A percentile compares a stretch with the other conserved stretches of the same genome.
Evolutionary conservation across 2,797 vertebrate genomes (phyloP).

Genomic region (Lophius americanus): DNA sequence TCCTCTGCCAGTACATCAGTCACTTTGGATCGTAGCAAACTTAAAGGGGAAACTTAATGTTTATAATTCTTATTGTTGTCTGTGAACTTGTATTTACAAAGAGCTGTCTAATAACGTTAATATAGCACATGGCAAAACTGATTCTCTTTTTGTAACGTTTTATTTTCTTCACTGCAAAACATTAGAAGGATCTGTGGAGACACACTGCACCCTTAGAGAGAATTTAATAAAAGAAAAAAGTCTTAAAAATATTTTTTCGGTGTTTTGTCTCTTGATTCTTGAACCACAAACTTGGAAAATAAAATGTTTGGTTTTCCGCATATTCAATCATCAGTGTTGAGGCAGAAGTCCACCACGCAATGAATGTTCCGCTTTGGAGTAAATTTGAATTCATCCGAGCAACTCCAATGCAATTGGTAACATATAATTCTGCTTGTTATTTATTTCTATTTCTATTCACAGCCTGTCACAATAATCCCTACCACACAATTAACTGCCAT

Average conservation of each 20-base stretch:
- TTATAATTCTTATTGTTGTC: slow-evolving; percentile 61
- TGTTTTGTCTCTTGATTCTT: not conserved
- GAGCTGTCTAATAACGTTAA: slow-evolving; percentile 65
- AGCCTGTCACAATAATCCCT: slow-evolving; percentile 60
- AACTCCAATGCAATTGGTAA: slow-evolving; percentile 5
- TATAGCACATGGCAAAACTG: slow-evolving; percentile 70
- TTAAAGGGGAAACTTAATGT: slow-evolving; percentile 81
- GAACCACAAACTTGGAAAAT: not conserved
- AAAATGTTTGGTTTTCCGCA: slow-evolving; percentile 4
- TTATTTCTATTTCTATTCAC: slow-evolving; percentile 43
- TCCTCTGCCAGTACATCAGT: slow-evolving; percentile 82
- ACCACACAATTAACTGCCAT: slow-evolving; percentile 62
- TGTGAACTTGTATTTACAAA: slow-evolving; percentile 67
- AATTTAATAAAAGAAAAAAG: slow-evolving; percentile 80
- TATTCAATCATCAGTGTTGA: slow-evolving; percentile 24
- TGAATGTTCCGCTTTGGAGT: slow-evolving; percentile 11
- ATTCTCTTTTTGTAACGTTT: slow-evolving; percentile 77
- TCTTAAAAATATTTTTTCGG: slow-evolving; percentile 24
- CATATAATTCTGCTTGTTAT: slow-evolving; percentile 45
- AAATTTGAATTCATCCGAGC: slow-evolving; percentile 30
- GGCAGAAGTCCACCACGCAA: not conserved
- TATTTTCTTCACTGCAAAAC: slow-evolving; percentile 73
- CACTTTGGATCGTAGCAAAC: slow-evolving; percentile 83
- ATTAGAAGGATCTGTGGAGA: slow-evolving; percentile 73
- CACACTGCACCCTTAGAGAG: slow-evolving; percentile 76